A percentile compares a stretch with the other conserved stretches of the same genome.
These are phyloP conservation scores for Reinhardtius hippoglossoides DNA, from an alignment of 2,113 vertebrate genomes.

Conservation along the genomic window DNA sequence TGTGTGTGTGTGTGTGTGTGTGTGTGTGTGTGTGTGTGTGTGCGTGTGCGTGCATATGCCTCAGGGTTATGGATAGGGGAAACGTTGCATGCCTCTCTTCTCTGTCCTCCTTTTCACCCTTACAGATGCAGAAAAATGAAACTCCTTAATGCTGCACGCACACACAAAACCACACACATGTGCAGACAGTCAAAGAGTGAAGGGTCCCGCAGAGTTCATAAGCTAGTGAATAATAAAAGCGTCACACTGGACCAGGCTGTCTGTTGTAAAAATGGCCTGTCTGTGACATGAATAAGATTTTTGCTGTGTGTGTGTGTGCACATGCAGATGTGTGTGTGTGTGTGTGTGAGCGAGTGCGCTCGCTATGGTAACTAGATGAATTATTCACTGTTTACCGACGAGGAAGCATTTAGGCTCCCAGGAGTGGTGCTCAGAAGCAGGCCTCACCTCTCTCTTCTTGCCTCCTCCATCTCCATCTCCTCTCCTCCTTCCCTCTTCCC, in stretches of 20 bases:
- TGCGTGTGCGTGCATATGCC: slow-evolving; percentile 20
- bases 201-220: slow-evolving; percentile 78
- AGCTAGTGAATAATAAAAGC: slow-evolving; percentile 81
- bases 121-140: slow-evolving; percentile 72
- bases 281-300: slow-evolving; percentile 75
- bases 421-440: slow-evolving; percentile 75
- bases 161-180: slow-evolving; percentile 21
- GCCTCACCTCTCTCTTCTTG: slow-evolving; percentile 60
- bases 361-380: slow-evolving; percentile 82
- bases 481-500: slow-evolving; percentile 34
- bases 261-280: slow-evolving; percentile 66
- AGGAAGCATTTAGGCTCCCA: slow-evolving; percentile 86
- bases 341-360: slow-evolving; percentile 44
- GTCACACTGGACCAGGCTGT: slow-evolving; percentile 44
- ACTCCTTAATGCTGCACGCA: slow-evolving; percentile 67
- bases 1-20: slow-evolving; percentile 19
- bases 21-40: slow-evolving; percentile 20
- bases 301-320: slow-evolving; percentile 14
- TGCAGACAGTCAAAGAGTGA: slow-evolving; percentile 76
- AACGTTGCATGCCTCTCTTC: slow-evolving; percentile 59
- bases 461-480: slow-evolving; percentile 51
- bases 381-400: slow-evolving; percentile 87
- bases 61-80: slow-evolving; percentile 47
- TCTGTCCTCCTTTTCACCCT: slow-evolving; percentile 79
- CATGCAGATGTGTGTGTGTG: too few relatives aligned